Base-by-base conservation (phyloP, 92 coral and sea anemone species). In the Micromussa lordhowensis region DNA sequence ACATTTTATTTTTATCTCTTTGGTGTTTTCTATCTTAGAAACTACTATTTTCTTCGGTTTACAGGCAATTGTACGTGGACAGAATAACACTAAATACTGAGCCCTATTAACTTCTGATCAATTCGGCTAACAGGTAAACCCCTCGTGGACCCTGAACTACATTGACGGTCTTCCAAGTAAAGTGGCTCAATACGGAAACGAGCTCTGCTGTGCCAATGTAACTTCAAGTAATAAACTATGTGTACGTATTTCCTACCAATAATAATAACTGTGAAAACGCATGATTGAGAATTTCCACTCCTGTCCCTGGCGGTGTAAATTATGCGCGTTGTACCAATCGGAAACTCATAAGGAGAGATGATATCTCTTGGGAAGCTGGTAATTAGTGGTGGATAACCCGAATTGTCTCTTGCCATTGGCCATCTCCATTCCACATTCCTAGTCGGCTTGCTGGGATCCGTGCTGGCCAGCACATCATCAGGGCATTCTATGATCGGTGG, bases 401-500 rank as follows among this genome's bases (percentile, higher is more conserved):
- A 88, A 68, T 94, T 96, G 72, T 96, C 99, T 22, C 35, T 87
- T 80, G 89, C 93, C 81, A 80, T 70, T 24, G 97, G 98, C 15
- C 68, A 55, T 63, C 74, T 78, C 94, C 96, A 96, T 72, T 75
- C 78, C 59, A 96, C 86, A 36, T 89, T 75, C 71, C 86, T 95
- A 36, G 96, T 92, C 1, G 97, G 90, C 34, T 94, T 68, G 51
- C 85, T 92, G 24, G 94, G 93, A 54, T 96, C 99, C 5, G 99
- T 94, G 69, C 86, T 88, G 31, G 88, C 82, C 49, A 30, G 79
- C 53, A 93, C 82, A 15, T 88, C 75, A n/a, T 49, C n/a, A 5
- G 99, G 98, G n/a, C 99, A 96, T 35, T 40, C 48, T 68, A 96
- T 94, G 12, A 32, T 44, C 12, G 99, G 99, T 15, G 99, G 99